Percentiles rank a stretch among this genome's conserved stretches.
These are phyloP conservation scores for Sorex maritimensis DNA, from an alignment of 2,797 vertebrate genomes.

Conservation along the genomic window DNA sequence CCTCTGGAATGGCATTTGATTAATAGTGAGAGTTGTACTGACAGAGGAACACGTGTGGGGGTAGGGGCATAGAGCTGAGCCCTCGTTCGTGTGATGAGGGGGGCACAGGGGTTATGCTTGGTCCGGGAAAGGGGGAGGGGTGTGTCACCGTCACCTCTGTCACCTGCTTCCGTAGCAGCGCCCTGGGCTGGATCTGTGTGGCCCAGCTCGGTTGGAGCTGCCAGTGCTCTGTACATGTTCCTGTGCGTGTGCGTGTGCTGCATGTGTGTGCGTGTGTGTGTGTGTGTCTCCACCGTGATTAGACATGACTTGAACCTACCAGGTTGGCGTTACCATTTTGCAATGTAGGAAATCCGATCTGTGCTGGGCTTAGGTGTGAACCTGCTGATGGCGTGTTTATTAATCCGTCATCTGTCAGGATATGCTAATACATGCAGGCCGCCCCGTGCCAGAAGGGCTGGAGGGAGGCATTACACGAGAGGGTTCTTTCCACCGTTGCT, in stretches of 20 bases:
- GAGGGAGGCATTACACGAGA: not conserved
- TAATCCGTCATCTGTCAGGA: not conserved
- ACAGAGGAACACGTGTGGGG: not conserved
- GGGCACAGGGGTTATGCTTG: accelerated
- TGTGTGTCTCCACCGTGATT: no score
- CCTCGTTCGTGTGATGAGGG: not conserved
- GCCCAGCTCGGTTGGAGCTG: not conserved
- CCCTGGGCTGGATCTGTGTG: not conserved
- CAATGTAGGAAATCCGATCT: not conserved
- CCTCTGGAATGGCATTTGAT: not conserved
- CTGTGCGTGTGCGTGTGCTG: no score
- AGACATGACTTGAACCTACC: no score
- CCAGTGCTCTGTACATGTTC: no score
- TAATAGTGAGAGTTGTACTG: not conserved
- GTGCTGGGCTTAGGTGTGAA: not conserved
- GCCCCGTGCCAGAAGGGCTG: conserved; percentile 5
- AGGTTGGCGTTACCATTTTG: not conserved
- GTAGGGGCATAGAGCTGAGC: not conserved
- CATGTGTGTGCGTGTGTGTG: no score
- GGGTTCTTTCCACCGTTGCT: conserved; percentile 17
- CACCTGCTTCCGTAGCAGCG: no score
- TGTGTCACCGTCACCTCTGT: not conserved
- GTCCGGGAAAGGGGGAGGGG: no score
- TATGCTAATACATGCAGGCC: not conserved
- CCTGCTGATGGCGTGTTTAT: not conserved